Conservation (phyloP, 2,888 invertebrate genomes). For the Chloroclysta siterata region DNA sequence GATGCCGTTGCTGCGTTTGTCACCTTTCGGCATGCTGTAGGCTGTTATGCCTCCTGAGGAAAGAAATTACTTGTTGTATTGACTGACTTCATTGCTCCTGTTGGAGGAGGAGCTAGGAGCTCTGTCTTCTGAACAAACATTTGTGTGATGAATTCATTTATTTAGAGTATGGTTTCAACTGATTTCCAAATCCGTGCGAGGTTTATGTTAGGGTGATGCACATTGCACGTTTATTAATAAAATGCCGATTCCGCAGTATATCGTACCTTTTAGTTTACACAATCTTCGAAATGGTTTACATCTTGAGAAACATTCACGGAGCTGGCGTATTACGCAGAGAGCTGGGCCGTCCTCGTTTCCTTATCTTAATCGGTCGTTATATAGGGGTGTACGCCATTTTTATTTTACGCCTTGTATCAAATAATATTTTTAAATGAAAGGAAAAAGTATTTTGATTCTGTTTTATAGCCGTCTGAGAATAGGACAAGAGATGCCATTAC, state of each 20-base stretch:
- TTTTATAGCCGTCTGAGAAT: no score
- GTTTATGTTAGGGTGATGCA: background rate
- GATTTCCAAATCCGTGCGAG: background rate
- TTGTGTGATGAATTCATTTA: no score
- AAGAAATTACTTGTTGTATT: background rate
- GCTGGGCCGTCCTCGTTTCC: conserved; percentile 1
- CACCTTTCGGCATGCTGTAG: conserved; percentile 95
- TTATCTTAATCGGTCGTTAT: conserved; percentile 4
- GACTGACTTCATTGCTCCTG: background rate
- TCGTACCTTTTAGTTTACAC: conserved; percentile 11
- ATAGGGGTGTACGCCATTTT: background rate
- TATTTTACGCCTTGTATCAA: background rate
- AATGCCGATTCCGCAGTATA: background rate
- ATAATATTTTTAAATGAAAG: background rate
- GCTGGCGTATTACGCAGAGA: conserved; percentile 9
- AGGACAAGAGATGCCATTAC: no score
- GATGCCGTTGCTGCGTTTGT: conserved; percentile 91
- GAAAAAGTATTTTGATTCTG: no score
- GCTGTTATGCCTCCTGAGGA: conserved; percentile 91
- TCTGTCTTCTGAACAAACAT: no score
- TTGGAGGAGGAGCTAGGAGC: background rate
- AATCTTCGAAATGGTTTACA: conserved; percentile 17
- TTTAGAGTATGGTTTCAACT: background rate
- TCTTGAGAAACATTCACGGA: conserved; percentile 6
- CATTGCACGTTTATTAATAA: background rate